A percentile compares a stretch with the other conserved stretches of the same genome.
These are phyloP conservation scores for Andrena trimmerana DNA, from an alignment of 2,888 invertebrate genomes.

Conservation along the genomic window DNA sequence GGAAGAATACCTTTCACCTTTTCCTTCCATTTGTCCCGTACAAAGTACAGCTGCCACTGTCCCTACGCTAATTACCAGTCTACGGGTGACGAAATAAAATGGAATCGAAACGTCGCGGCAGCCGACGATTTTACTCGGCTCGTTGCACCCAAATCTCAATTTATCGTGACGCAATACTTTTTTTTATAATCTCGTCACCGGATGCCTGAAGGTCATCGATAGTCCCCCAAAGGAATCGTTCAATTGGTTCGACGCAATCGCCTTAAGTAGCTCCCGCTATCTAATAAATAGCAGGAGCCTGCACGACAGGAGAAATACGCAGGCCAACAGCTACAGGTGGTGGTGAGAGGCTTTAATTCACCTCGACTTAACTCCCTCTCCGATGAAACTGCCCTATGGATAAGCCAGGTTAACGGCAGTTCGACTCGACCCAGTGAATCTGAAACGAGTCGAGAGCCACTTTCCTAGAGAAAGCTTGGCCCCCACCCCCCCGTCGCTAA, in stretches of 20 bases:
- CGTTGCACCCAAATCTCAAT: too few relatives aligned
- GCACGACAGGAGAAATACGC: conserved; percentile 7
- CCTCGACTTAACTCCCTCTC: conserved; percentile 61
- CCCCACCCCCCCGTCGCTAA: conserved; percentile 31
- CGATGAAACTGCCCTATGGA: conserved; percentile 54
- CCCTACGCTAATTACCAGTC: conserved; percentile 47
- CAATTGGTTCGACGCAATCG: not conserved
- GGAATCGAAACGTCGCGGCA: not conserved
- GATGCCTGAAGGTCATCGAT: too few relatives aligned
- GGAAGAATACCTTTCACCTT: conserved; percentile 70
- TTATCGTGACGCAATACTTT: too few relatives aligned
- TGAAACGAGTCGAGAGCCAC: conserved; percentile 59
- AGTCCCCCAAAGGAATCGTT: too few relatives aligned
- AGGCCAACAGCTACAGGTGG: conserved; percentile 75
- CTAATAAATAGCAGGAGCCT: conserved; percentile 11
- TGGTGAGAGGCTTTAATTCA: conserved; percentile 72
- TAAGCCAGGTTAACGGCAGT: conserved; percentile 69
- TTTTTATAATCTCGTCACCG: too few relatives aligned
- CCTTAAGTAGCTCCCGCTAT: not conserved
- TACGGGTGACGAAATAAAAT: conserved; percentile 14
- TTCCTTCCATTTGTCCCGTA: conserved; percentile 55
- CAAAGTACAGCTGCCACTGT: conserved; percentile 42
- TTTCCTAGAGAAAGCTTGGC: conserved; percentile 59
- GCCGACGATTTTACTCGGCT: too few relatives aligned
- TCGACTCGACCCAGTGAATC: conserved; percentile 70